Base-by-base conservation (phyloP, 1,140 invertebrate genomes). In the Drosophila watanabei region DNA sequence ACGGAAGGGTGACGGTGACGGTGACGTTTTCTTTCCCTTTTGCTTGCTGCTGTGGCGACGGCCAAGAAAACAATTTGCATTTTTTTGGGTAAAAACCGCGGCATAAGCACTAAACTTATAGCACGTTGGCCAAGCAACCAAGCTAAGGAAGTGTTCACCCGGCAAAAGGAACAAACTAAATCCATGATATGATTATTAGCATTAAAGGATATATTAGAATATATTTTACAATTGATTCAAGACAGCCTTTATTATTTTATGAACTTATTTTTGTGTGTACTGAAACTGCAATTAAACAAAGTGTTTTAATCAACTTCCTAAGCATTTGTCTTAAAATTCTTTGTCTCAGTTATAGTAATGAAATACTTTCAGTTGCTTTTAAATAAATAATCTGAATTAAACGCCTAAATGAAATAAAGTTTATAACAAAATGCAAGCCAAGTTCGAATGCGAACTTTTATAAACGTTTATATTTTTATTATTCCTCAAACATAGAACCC, bases 101-200 rank as follows among this genome's bases (percentile, higher is more conserved):
- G 5, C 56, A 33, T 30, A 59, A 39, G 51, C 58, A 54, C 32
- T 24, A 56, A 72, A 52, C 57, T 79, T 79, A 70, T 70, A 58
- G 64, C 46, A 69, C 65, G 79, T 86, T 86, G 65, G 81, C 83
- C 79, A 83, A 87, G 83, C 83, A 87, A 86, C 83, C 69, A 57
- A 78, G 45, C 41, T 20, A 46, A 37, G 20, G 10, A 10, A 49
- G 30, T 45, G 14, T 37, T 28, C 48, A n/a, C 49, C 30, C 2
- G 2, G 10, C 2, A 37, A 20, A 20, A 18, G 32, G 6, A 18
- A 20, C n/a, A 20, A 0, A 3, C 11, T 10, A 51, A 11, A 11
- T 0, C 10, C n/a, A 45, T 20, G 18, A 7, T 11, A 54, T 24
- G 18, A 20, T 13, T 20, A 54, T 14, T 14, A 35, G 30, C 11